Evolutionary conservation across 2,113 vertebrate species (phyloP).

Genomic region (Chaenogobius annularis): DNA sequence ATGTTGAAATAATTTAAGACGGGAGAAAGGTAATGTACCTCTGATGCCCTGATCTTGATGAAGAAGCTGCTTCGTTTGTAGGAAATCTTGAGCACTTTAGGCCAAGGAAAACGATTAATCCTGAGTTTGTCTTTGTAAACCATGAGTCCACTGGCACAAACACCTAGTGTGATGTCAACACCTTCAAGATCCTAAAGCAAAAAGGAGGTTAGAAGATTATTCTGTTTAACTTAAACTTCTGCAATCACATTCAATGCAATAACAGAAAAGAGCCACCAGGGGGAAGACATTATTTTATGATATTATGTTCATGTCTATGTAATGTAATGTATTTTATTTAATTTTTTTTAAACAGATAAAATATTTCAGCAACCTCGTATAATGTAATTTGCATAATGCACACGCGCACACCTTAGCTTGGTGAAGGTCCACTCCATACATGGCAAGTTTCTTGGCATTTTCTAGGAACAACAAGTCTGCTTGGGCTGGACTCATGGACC

Average conservation of each 20-base stretch:
- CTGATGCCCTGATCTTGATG: slow-evolving; percentile 91
- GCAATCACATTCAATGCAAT: slow-evolving; percentile 10
- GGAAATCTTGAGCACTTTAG: slow-evolving; percentile 96
- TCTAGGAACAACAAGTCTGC: slow-evolving; percentile 95
- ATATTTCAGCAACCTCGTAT: neutral
- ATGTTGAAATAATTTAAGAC: neutral
- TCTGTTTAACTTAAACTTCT: neutral
- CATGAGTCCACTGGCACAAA: slow-evolving; percentile 92
- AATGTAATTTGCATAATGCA: neutral
- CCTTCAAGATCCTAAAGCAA: slow-evolving; percentile 86
- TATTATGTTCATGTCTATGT: neutral
- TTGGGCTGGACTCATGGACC: slow-evolving; percentile 94
- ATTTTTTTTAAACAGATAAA: neutral
- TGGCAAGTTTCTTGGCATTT: slow-evolving; percentile 93
- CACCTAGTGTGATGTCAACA: slow-evolving; percentile 92
- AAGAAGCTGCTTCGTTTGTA: slow-evolving; percentile 97
- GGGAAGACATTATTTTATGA: slow-evolving; percentile 1
- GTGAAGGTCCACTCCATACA: slow-evolving; percentile 97
- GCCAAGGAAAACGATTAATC: slow-evolving; percentile 95
- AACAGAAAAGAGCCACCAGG: slow-evolving; percentile 44
- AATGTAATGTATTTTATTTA: no score
- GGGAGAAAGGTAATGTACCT: slow-evolving; percentile 74
- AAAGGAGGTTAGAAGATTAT: neutral
- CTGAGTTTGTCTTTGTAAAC: slow-evolving; percentile 95
- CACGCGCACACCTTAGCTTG: slow-evolving; percentile 86